Base-by-base conservation (phyloP, 2,888 invertebrate species). In the Harpalus rufipes region DNA sequence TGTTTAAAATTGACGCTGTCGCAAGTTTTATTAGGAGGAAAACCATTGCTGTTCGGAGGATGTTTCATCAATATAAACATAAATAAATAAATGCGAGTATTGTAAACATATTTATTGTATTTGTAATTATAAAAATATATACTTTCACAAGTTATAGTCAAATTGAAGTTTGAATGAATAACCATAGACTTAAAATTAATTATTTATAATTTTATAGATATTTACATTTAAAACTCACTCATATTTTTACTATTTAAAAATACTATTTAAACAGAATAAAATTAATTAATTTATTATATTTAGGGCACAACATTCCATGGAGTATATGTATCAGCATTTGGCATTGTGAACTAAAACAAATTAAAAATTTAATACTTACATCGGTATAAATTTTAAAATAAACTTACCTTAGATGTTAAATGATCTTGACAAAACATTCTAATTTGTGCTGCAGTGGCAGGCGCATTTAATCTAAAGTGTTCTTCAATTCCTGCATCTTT, bases 361-460 rank as follows among this genome's bases (percentile, higher is more conserved):
- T 85, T 74, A 58, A 41, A 59, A 14, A 68, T 68, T 16, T 25
- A 61, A 39, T 18, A 63, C 41, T 63, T 81, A n/a, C 44, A 58
- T n/a, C 4, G 8, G 12, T 59, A 61, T 32, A 12, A 7, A 61
- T 59, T 59, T 59, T 7, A 61, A 25, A 61, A 51, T 51, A 51
- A 21, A 85, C 51, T 85, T 91, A 97, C 97, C 94, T 95, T 94
- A 86, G 93, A 91, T 0, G 96, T 96, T 86, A 98, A 95, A 87
- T 95, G 92, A 90, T 99, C 98, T 87, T 94, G 93, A 89, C 98
- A 98, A 12, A 96, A 96, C 95, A 98, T 95, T 78, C 98, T 94
- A 88, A 99, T 97, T 85, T 95, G 93, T 25, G 97, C 97, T 0
- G 97, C 93, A 0, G 98, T 98, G 0, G 98, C 97, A 3, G 98